These are phyloP conservation scores for Pheosia tremula DNA, from an alignment of 2,888 invertebrate species.

Conservation along the genomic window DNA sequence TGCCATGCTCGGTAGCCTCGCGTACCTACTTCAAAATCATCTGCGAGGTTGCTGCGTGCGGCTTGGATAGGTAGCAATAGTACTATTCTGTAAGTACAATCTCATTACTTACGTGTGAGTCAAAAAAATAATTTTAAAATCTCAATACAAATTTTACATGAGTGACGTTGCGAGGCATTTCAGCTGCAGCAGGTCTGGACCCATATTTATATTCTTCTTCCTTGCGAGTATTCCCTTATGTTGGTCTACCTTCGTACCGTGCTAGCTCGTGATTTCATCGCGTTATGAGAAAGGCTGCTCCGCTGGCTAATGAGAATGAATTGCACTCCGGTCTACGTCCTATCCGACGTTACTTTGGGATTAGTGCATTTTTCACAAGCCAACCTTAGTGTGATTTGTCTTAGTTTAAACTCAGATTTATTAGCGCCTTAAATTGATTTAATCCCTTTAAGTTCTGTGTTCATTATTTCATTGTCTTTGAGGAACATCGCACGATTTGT, in stretches of 20 bases:
- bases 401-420: conserved; percentile 68
- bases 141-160: no score
- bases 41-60: no score
- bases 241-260: background rate
- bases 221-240: background rate
- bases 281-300: conserved; percentile 68
- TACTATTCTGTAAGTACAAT: no score
- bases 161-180: no score
- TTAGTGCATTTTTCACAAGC: conserved; percentile 77
- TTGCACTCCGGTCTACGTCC: conserved; percentile 60
- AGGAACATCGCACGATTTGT: background rate
- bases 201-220: no score
- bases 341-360: conserved; percentile 62
- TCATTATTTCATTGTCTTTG: conserved; percentile 12
- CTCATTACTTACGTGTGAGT: no score
- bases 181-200: no score
- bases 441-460: conserved; percentile 29
- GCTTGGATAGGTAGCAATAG: no score
- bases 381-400: conserved; percentile 64
- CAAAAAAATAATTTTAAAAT: no score
- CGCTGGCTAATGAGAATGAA: conserved; percentile 76
- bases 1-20: no score
- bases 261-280: conserved; percentile 50
- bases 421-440: conserved; percentile 58
- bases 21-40: no score